Evolutionary conservation across 2,797 vertebrate species (phyloP), one percentile per base, ranked within the genome.

Genomic region (Microcaecilia unicolor): DNA sequence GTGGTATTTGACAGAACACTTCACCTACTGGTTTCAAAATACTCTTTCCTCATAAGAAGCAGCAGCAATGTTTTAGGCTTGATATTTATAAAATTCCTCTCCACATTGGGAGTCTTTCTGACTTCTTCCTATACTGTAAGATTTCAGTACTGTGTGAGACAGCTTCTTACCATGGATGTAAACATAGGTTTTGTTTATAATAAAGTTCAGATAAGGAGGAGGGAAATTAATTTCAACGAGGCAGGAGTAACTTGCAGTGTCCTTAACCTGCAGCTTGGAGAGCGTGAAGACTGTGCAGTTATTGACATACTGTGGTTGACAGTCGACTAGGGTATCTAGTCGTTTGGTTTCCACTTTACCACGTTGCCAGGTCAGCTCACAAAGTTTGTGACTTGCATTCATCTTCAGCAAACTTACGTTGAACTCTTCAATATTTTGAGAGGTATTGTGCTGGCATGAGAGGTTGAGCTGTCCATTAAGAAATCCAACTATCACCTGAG

Each of bases 91-190:
- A n/a, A n/a, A n/a, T n/a, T n/a, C n/a, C n/a, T n/a, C n/a, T n/a
- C n/a, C n/a, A n/a, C n/a, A n/a, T n/a, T n/a, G n/a, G n/a, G n/a
- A n/a, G n/a, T n/a, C n/a, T n/a, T n/a, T n/a, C n/a, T n/a, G n/a
- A n/a, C n/a, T n/a, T n/a, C n/a, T n/a, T n/a, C n/a, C n/a, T n/a
- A n/a, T n/a, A n/a, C n/a, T n/a, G n/a, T n/a, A n/a, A n/a, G n/a
- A n/a, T n/a, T n/a, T n/a, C n/a, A n/a, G n/a, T n/a, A n/a, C n/a
- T n/a, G n/a, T n/a, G 26, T 4, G 33, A 29, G 21, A 10, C 22
- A 20, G 20, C 15, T 39, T 45, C 74, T 80, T 70, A 85, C 83
- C 80, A 31, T 61, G 69, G 39, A 80, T 9, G 25, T 78, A 64
- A 28, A 85, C 46, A 64, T 74, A 77, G n/a, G 47, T 71, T 56